These are phyloP conservation scores for Tricholauxania praeusta DNA, from an alignment of 2,888 invertebrate species.

Conservation along the genomic window DNA sequence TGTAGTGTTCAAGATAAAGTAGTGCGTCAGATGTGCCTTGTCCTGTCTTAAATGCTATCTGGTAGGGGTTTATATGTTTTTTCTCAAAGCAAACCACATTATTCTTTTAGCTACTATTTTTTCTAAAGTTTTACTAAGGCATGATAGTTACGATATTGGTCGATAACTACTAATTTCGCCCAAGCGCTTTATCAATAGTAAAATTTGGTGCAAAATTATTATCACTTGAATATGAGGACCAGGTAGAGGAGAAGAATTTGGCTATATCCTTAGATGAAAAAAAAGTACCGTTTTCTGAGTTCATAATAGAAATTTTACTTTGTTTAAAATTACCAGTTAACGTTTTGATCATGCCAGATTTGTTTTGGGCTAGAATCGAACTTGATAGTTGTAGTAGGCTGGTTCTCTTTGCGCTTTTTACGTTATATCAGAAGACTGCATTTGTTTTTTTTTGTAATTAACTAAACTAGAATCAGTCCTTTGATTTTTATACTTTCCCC, in stretches of 20 bases:
- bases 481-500: neutral
- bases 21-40: conserved; percentile 31
- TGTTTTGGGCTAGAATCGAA: conserved; percentile 21
- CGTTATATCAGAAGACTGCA: conserved; percentile 21
- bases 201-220: neutral
- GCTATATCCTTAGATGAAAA: neutral
- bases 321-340: conserved; percentile 23
- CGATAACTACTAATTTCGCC: conserved; percentile 39
- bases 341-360: conserved; percentile 31
- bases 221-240: neutral
- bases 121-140: conserved; percentile 42
- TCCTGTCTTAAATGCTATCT: conserved; percentile 34
- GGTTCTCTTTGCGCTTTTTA: conserved; percentile 24
- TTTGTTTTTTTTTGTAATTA: conserved; percentile 33
- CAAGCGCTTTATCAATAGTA: conserved; percentile 36
- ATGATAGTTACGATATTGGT: conserved; percentile 44
- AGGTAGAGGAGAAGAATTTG: neutral
- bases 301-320: conserved; percentile 21
- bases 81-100: conserved; percentile 40
- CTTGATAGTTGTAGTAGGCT: conserved; percentile 24
- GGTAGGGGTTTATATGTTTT: conserved; percentile 36
- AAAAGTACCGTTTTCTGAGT: neutral
- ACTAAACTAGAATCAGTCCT: conserved; percentile 14
- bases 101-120: conserved; percentile 39
- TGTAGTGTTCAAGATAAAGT: conserved; percentile 40